Evolutionary conservation across 2,888 invertebrate species (phyloP), one percentile per base, ranked within the genome.

Genomic region (Muscina levida): DNA sequence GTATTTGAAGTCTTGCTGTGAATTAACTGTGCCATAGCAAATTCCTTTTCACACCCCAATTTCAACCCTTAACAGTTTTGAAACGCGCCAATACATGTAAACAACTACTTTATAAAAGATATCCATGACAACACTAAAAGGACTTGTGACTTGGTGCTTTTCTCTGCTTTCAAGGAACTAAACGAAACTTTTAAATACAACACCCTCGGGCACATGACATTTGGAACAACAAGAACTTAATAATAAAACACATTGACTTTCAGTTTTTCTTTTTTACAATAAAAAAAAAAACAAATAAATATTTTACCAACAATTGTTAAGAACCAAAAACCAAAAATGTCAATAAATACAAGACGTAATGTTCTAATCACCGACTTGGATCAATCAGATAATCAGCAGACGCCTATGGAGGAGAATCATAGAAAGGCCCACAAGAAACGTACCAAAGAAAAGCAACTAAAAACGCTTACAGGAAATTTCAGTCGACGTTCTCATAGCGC

Each of bases 341-440:
- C 82, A 76, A 82, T 77, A 53, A 73, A 57, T 56, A 48, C 70
- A 26, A 56, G 71, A 44, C 82, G 76, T 59, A 81, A 84, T 66
- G 74, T 87, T 42, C 86, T 88, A 77, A 86, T 88, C 59, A 89
- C 89, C 51, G 89, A 89, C 84, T 79, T 89, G 73, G 89, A 89
- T 67, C 86, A 87, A 6, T 85, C 87, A 15, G 88, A 88, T 39
- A 79, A 79, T 11, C 75, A 72, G 56, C 66, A 48, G 57, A 56
- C 65, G 56, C 56, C 62, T 15, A 80, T 65, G 15, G 62, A 77
- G 10, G 15, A n/a, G 74, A 11, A n/a, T 1, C 66, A 79, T 72
- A 70, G 73, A 10, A 79, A 77, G 22, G 51, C 56, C 42, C 67
- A 77, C 53, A 83, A 77, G 72, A 74, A 85, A 72, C 82, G 79